Evolutionary conservation across 2,113 vertebrate species (phyloP).

Genomic region (Malurus cyaneus): DNA sequence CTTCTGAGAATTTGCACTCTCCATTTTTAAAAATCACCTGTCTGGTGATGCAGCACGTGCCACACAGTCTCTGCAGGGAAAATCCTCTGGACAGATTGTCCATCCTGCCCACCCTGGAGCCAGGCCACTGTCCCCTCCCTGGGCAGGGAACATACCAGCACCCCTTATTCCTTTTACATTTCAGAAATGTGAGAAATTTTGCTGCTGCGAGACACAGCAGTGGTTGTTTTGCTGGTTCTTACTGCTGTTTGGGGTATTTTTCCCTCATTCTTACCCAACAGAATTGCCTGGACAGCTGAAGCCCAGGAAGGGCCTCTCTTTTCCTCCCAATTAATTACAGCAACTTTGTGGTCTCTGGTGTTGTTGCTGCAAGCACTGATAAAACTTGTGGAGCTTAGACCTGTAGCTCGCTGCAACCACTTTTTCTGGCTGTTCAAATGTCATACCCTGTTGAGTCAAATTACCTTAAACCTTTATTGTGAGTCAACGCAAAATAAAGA

Average conservation of each 20-base stretch:
- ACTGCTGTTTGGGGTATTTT: background rate
- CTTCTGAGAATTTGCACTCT: background rate
- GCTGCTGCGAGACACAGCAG: background rate
- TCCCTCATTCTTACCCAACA: background rate
- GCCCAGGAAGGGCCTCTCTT: background rate
- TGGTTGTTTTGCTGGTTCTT: background rate
- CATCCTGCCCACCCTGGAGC: accelerated
- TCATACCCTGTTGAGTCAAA: background rate
- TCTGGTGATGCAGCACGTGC: accelerated
- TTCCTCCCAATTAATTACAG: background rate
- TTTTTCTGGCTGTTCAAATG: background rate
- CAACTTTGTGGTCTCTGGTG: background rate
- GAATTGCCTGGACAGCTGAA: background rate
- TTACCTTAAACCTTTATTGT: background rate
- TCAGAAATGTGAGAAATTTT: background rate
- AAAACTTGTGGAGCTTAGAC: constrained; percentile 27
- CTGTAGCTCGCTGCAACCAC: background rate
- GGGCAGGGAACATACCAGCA: background rate
- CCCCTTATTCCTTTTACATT: background rate
- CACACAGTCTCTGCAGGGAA: accelerated
- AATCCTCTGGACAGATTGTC: background rate
- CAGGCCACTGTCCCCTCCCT: background rate
- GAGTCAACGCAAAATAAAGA: background rate
- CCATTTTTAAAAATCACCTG: background rate
- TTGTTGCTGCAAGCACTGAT: constrained; percentile 14